Percentiles rank a stretch among this genome's conserved stretches.
Conservation (phyloP, 1,140 invertebrate species). For the Papilio dardanus region DNA sequence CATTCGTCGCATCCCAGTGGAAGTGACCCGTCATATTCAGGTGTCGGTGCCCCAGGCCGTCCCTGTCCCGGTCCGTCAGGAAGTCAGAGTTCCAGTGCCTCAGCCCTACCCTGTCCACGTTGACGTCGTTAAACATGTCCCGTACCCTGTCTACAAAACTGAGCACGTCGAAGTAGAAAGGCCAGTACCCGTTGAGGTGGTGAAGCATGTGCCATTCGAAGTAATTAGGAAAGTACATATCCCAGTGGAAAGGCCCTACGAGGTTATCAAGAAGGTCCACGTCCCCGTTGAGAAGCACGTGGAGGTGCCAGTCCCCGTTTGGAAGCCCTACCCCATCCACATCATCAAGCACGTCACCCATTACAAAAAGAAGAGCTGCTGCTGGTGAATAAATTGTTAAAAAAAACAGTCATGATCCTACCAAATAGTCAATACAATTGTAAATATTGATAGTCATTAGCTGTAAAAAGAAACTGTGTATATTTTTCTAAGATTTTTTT, state of each 20-base stretch:
- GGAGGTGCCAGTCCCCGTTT: constrained; percentile 70
- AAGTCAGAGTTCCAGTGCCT: constrained; percentile 74
- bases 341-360: constrained; percentile 78
- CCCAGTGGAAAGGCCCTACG: constrained; percentile 73
- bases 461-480: constrained; percentile 60
- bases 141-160: constrained; percentile 76
- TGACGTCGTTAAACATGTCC: constrained; percentile 74
- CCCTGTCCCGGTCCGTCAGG: constrained; percentile 70
- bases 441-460: constrained; percentile 77
- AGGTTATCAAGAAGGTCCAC: constrained; percentile 76
- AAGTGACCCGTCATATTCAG: constrained; percentile 70
- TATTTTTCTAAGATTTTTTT: constrained; percentile 32
- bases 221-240: constrained; percentile 74
- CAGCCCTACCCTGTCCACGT: constrained; percentile 78
- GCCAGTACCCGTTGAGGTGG: constrained; percentile 74
- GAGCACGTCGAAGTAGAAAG: constrained; percentile 75
- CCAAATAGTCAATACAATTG: constrained; percentile 70
- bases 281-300: constrained; percentile 76
- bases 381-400: constrained; percentile 59
- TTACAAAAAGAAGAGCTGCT: constrained; percentile 76
- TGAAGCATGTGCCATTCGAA: constrained; percentile 70
- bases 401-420: constrained; percentile 60
- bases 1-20: constrained; percentile 67
- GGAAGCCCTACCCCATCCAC: constrained; percentile 76
- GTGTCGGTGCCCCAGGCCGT: constrained; percentile 71